Percentiles rank a stretch among this genome's conserved stretches.
Evolutionary conservation across 2,888 invertebrate genomes (phyloP).

Genomic region (Ichneumoninae sp.): DNA sequence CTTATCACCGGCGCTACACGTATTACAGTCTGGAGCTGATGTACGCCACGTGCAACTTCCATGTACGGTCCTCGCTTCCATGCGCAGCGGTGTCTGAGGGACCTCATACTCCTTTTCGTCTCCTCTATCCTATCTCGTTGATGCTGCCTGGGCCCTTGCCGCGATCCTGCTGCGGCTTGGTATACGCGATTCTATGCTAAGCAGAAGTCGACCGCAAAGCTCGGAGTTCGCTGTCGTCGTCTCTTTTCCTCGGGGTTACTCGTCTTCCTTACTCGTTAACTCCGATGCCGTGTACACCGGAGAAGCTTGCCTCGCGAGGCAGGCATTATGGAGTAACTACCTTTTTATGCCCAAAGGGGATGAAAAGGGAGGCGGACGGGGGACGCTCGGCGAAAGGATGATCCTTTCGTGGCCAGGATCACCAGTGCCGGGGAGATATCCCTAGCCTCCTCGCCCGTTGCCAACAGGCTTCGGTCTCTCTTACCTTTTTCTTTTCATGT

Average conservation of each 20-base stretch:
- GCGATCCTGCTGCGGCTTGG: constrained; percentile 60
- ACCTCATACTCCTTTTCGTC: constrained; percentile 51
- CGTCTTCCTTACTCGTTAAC: constrained; percentile 62
- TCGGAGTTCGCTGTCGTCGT: constrained; percentile 34
- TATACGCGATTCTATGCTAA: constrained; percentile 73
- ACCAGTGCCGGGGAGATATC: constrained; percentile 63
- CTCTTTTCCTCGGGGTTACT: constrained; percentile 24
- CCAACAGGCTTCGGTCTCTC: constrained; percentile 38
- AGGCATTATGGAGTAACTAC: constrained; percentile 65
- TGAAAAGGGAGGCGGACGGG: constrained; percentile 66
- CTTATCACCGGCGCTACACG: constrained; percentile 26
- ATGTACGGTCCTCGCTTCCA: constrained; percentile 57
- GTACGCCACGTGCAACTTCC: constrained; percentile 7
- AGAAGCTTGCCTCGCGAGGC: constrained; percentile 55
- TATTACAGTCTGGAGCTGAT: constrained; percentile 25
- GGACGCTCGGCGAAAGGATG: constrained; percentile 52
- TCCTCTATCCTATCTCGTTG: constrained; percentile 27
- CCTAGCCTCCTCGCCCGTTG: constrained; percentile 35
- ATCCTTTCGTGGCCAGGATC: constrained; percentile 66
- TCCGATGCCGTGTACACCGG: constrained; percentile 50
- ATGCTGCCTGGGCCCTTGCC: constrained; percentile 61
- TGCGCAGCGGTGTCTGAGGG: constrained; percentile 44
- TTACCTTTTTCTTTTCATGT: constrained; percentile 36
- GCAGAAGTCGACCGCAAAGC: constrained; percentile 73
- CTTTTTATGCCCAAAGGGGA: constrained; percentile 69